Conservation (phyloP, 35 echinoderm and acorn worm genomes). For the Anneissia japonica region DNA sequence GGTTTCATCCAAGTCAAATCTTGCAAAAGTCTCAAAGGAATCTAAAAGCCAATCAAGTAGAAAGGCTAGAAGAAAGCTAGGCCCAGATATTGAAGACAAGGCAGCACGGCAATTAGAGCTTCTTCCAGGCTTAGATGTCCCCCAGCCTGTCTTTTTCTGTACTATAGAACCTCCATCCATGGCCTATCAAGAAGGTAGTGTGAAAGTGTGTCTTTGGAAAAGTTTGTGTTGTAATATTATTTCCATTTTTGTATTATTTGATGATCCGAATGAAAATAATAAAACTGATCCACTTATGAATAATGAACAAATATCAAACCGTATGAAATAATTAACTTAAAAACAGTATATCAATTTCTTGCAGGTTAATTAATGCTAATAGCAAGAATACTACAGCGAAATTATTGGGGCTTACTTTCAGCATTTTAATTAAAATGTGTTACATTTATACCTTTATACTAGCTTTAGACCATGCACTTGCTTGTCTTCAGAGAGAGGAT, state of each 20-base stretch:
- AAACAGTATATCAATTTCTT: no score
- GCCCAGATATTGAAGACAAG: not conserved
- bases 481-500: conserved; percentile 74
- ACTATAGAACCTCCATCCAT: conserved; percentile 87
- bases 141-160: conserved; percentile 86
- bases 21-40: conserved; percentile 44
- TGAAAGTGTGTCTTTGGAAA: no score
- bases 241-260: no score
- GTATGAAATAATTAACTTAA: no score
- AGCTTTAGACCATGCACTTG: conserved; percentile 82
- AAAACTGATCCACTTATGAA: no score
- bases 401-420: no score
- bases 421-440: no score
- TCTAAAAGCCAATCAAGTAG: not conserved
- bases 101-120: conserved; percentile 3
- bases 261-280: no score
- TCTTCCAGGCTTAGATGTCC: conserved; percentile 52
- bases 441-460: no score
- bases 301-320: no score
- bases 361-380: no score
- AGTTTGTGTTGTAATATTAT: not conserved
- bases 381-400: no score
- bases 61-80: not conserved
- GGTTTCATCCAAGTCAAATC: conserved; percentile 67
- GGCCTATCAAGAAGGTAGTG: conserved; percentile 82